Evolutionary conservation across 2,888 invertebrate species (phyloP).

Genomic region (Tiphia femorata): DNA sequence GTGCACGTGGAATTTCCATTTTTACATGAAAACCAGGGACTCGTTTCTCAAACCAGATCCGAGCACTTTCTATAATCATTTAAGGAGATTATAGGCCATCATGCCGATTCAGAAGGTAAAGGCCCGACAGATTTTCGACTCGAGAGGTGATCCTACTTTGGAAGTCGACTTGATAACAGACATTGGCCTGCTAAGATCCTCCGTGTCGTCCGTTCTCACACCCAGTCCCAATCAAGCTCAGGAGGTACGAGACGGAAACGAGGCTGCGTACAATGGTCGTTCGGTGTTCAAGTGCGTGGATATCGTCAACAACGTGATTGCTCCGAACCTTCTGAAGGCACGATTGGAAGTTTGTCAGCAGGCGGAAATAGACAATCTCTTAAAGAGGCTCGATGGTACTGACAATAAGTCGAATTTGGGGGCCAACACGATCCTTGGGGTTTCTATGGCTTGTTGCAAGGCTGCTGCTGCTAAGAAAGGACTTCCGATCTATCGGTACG

Average conservation of each 20-base stretch:
- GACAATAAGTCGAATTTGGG: conserved; percentile 61
- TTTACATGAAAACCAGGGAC: no score
- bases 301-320: conserved; percentile 59
- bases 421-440: conserved; percentile 56
- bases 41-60: no score
- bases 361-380: conserved; percentile 56
- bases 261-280: conserved; percentile 50
- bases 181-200: conserved; percentile 58
- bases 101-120: conserved; percentile 75
- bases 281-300: conserved; percentile 60
- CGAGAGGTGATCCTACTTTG: conserved; percentile 79
- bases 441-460: conserved; percentile 62
- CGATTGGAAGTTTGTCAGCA: conserved; percentile 59
- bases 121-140: conserved; percentile 78
- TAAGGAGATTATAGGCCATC: conserved; percentile 18
- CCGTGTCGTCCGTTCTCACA: conserved; percentile 51
- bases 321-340: conserved; percentile 58
- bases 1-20: no score
- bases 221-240: conserved; percentile 50
- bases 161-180: conserved; percentile 67
- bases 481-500: conserved; percentile 58
- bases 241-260: conserved; percentile 57
- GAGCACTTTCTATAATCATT: no score
- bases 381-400: conserved; percentile 57
- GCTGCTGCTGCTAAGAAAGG: conserved; percentile 60